Conservation (phyloP, 2,797 vertebrate genomes). For the Galagoides demidoff region DNA sequence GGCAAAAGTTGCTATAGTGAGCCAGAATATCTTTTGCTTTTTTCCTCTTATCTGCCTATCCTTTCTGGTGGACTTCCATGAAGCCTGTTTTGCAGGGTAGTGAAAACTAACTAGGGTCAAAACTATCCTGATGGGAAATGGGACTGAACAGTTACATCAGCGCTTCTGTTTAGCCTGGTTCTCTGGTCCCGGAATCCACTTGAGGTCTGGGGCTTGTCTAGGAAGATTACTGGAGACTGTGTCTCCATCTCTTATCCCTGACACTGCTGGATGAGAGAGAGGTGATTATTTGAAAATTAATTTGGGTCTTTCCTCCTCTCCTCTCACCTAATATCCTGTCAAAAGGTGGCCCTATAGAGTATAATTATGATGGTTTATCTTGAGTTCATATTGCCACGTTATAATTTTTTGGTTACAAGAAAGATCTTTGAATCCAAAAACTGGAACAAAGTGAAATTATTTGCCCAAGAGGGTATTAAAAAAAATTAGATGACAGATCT, state of each 20-base stretch:
- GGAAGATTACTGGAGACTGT: background rate
- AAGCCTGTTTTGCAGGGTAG: background rate
- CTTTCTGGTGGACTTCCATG: background rate
- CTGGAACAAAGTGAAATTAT: constrained; percentile 42
- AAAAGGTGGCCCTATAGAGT: background rate
- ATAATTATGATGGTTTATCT: background rate
- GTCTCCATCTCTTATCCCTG: background rate
- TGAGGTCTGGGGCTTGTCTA: too few relatives aligned
- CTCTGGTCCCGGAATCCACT: background rate
- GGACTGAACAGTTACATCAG: background rate
- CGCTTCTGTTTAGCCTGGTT: background rate
- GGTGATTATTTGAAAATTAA: background rate
- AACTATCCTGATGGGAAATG: background rate
- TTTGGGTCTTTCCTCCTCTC: background rate
- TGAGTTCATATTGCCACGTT: background rate
- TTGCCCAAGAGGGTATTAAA: background rate
- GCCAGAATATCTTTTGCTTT: constrained; percentile 25
- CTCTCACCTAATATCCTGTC: background rate
- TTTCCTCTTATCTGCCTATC: background rate
- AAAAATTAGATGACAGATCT: background rate
- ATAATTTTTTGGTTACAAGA: constrained; percentile 30
- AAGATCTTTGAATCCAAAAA: constrained; percentile 42
- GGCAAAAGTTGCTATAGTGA: background rate
- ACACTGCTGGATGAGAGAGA: background rate
- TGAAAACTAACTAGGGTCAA: background rate